These are phyloP conservation scores for Amphiura filiformis DNA, from an alignment of 35 echinoderm and acorn worm species.

Conservation along the genomic window DNA sequence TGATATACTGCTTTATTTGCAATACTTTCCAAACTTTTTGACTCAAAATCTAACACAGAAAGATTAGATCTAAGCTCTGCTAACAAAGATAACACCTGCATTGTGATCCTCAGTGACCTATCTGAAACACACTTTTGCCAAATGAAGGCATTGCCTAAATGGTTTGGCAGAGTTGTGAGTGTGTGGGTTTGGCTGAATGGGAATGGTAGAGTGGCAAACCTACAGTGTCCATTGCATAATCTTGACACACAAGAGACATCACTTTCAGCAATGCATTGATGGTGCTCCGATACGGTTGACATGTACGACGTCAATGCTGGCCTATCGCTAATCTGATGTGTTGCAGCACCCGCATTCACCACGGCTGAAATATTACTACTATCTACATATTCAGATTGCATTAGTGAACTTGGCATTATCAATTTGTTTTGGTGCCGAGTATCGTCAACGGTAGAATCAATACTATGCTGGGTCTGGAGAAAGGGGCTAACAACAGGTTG, in stretches of 20 bases:
- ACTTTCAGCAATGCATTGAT: neutral
- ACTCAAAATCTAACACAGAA: too few relatives aligned
- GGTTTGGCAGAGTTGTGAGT: neutral
- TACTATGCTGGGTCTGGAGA: too few relatives aligned
- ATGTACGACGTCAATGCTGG: neutral
- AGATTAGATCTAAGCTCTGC: too few relatives aligned
- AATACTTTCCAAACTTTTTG: too few relatives aligned
- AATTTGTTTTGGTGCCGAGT: neutral
- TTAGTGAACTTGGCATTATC: neutral
- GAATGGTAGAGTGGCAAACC: neutral
- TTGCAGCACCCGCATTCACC: neutral
- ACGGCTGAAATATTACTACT: neutral
- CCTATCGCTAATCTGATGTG: neutral
- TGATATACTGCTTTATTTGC: too few relatives aligned
- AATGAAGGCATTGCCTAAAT: neutral
- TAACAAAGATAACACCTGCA: too few relatives aligned
- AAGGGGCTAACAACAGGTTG: too few relatives aligned
- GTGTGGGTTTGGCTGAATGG: neutral
- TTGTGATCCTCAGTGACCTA: too few relatives aligned
- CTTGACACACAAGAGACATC: neutral
- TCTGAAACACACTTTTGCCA: neutral
- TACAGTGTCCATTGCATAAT: neutral
- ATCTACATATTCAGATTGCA: neutral
- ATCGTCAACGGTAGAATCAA: too few relatives aligned
- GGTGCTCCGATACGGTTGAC: neutral